These are phyloP conservation scores for Pseudomyrmex cubaensis DNA, from an alignment of 1,140 invertebrate species.

Conservation along the genomic window DNA sequence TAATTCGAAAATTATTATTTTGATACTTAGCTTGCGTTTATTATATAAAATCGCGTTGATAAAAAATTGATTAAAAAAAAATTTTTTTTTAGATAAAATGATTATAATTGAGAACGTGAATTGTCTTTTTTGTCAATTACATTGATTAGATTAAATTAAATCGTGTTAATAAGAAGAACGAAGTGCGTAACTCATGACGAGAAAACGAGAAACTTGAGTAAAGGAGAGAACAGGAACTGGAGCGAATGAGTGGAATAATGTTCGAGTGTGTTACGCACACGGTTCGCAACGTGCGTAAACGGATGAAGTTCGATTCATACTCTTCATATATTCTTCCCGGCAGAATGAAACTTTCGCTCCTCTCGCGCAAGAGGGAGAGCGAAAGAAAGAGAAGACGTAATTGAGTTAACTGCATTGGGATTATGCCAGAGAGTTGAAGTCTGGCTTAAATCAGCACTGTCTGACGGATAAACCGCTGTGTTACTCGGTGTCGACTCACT, in stretches of 20 bases:
- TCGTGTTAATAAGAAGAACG: background rate
- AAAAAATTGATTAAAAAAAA: too few relatives aligned
- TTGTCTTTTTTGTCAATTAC: too few relatives aligned
- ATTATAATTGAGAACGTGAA: too few relatives aligned
- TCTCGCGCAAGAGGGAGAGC: background rate
- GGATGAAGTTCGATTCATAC: background rate
- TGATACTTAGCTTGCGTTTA: too few relatives aligned
- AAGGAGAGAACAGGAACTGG: background rate
- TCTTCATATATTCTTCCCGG: background rate
- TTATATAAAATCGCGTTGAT: too few relatives aligned
- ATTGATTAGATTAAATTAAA: background rate
- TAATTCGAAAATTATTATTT: too few relatives aligned
- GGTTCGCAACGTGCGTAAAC: background rate
- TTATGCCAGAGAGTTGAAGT: conserved; percentile 50
- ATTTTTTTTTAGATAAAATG: too few relatives aligned
- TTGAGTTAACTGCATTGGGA: conserved; percentile 60
- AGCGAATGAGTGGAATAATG: background rate
- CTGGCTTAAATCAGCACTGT: conserved; percentile 67
- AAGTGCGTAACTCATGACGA: background rate
- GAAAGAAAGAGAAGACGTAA: conserved; percentile 19
- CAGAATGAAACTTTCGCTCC: conserved; percentile 12
- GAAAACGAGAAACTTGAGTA: background rate
- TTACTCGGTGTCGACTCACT: conserved; percentile 54
- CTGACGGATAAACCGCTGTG: conserved; percentile 39
- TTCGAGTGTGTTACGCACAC: background rate